Evolutionary conservation across 2,888 invertebrate genomes (phyloP), one percentile per base, ranked within the genome.

Genomic region (Euproctis similis): DNA sequence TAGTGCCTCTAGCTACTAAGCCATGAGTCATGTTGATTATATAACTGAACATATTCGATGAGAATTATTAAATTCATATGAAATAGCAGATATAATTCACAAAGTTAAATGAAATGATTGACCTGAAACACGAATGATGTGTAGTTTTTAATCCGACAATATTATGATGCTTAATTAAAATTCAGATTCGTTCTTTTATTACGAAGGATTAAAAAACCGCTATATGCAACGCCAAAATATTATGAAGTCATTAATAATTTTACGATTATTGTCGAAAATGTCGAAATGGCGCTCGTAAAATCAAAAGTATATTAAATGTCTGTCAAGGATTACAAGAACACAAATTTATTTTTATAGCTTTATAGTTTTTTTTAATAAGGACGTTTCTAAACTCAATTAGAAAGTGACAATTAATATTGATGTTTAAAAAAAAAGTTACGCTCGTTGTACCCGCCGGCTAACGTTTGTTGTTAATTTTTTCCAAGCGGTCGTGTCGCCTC

Each of bases 401-500:
- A 40, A 42, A 37, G 26, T 36, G 32, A 39, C 45, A 36, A 35
- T 30, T 8, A 20, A 33, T 28, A 29, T 22, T 10, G 21, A 31
- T 31, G 36, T 36, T 10, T 20, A 11, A 12, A 37, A n/a, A 27
- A 36, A 24, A 17, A 24, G 31, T 29, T 19, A 23, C 20, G 16
- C 30, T 38, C 40, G 10, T 11, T 8, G 10, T 14, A 21, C 19
- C 8, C 19, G n/a, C 17, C n/a, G 17, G 17, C n/a, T 4, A 8
- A 19, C 8, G 22, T 5, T 3, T 9, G 20, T 22, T 22, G 6
- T 22, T 22, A 32, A 24, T 37, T 34, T 39, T 50, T 46, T 46
- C 42, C 31, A 27, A 34, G 36, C 43, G 31, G 39, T 42, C 39
- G 30, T 34, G 42, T 30, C 42, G 50, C 45, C 61, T 63, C 64